phyloP scores from a whole-genome alignment of 1,140 invertebrate species.

The Drosophila nigrodunni region DNA sequence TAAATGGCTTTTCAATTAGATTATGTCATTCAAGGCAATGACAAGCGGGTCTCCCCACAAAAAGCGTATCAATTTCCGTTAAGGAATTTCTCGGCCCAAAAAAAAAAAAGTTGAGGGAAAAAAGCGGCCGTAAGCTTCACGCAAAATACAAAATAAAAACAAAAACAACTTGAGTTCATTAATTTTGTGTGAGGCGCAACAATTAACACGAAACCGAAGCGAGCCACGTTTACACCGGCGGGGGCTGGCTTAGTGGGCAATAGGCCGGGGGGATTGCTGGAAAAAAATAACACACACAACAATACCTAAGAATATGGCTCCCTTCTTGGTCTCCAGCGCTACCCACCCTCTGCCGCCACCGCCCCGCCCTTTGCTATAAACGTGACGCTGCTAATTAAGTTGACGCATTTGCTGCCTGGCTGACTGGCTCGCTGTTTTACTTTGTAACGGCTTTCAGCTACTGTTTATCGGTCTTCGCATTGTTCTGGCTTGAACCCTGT shows the following conservation, averaged over 20 bases:
- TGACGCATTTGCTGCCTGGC: conserved; percentile 75
- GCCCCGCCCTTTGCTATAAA: conserved; percentile 40
- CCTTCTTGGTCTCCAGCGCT: neutral
- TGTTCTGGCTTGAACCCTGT: neutral
- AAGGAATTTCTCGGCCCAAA: conserved; percentile 60
- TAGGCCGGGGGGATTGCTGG: neutral
- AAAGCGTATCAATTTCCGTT: conserved; percentile 78
- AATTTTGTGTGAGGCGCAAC: conserved; percentile 81
- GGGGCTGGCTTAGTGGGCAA: no score
- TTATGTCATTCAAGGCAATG: conserved; percentile 76
- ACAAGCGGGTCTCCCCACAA: conserved; percentile 34
- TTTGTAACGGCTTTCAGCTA: conserved; percentile 30
- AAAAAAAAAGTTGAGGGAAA: conserved; percentile 21
- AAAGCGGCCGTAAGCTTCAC: conserved; percentile 17
- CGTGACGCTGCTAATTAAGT: conserved; percentile 82
- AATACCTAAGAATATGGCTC: conserved; percentile 75
- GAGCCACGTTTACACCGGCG: conserved; percentile 29
- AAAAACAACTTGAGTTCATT: conserved; percentile 80
- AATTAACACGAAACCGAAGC: conserved; percentile 79
- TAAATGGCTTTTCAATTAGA: conserved; percentile 83
- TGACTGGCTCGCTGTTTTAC: conserved; percentile 43
- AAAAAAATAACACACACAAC: conserved; percentile 34
- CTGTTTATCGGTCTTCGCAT: conserved; percentile 25
- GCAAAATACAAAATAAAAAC: conserved; percentile 41
- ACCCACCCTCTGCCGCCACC: neutral